Evolutionary conservation across 2,888 invertebrate species (phyloP).

Genomic region (Dinocampus coccinellae): DNA sequence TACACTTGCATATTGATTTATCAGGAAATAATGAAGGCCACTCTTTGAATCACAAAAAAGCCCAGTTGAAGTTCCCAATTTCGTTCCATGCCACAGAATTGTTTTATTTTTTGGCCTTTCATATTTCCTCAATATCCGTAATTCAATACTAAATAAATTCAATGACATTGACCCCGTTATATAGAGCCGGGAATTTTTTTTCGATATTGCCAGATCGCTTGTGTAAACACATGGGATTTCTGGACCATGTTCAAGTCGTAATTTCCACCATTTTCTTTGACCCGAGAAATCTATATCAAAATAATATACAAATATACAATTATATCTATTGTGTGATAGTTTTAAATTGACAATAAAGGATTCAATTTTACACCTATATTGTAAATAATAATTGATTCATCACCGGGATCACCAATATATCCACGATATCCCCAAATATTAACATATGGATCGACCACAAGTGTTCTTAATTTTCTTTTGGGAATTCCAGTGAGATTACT

Average conservation of each 20-base stretch:
- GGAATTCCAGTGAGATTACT: slow-evolving; percentile 52
- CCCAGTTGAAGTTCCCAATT: slow-evolving; percentile 68
- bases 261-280: slow-evolving; percentile 61
- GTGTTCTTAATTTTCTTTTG: slow-evolving; percentile 53
- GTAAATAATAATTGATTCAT: slow-evolving; percentile 54
- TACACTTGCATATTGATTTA: slow-evolving; percentile 68
- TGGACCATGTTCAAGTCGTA: slow-evolving; percentile 49
- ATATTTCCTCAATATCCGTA: slow-evolving; percentile 47
- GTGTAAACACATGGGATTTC: slow-evolving; percentile 50
- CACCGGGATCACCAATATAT: slow-evolving; percentile 65
- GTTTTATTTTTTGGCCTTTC: slow-evolving; percentile 37
- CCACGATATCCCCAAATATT: slow-evolving; percentile 58
- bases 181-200: slow-evolving; percentile 59
- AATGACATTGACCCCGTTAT: slow-evolving; percentile 57
- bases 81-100: slow-evolving; percentile 64
- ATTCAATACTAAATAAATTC: slow-evolving; percentile 61
- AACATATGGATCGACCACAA: slow-evolving; percentile 60
- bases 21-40: slow-evolving; percentile 69
- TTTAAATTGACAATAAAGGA: not conserved
- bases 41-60: slow-evolving; percentile 66
- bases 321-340: not conserved
- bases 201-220: slow-evolving; percentile 63
- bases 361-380: slow-evolving; percentile 43
- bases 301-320: not conserved
- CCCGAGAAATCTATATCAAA: slow-evolving; percentile 52